A percentile compares a stretch with the other conserved stretches of the same genome.
Evolutionary conservation across 2,113 vertebrate species (phyloP).

Genomic region (Tragelaphus scriptus): DNA sequence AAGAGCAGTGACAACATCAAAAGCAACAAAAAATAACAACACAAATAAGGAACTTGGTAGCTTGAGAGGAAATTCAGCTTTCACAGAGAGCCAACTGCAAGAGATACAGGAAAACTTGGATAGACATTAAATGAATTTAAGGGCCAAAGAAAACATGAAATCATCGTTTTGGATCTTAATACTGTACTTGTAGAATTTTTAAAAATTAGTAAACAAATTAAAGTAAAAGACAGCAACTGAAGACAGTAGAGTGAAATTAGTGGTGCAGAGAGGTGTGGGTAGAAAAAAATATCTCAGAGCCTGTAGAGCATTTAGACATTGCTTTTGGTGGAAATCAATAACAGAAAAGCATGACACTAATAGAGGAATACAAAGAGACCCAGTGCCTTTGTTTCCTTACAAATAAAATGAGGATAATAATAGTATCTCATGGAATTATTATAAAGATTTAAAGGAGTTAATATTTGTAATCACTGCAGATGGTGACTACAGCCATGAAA

Average conservation of each 20-base stretch:
- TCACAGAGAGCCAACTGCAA: not conserved
- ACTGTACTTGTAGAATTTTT: not conserved
- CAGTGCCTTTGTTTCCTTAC: not conserved
- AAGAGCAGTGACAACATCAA: not conserved
- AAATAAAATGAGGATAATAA: not conserved
- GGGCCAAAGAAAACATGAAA: not conserved
- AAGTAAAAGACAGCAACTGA: not conserved
- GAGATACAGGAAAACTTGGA: not conserved
- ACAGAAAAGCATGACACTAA: not conserved
- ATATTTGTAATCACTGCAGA: not conserved
- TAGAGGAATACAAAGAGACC: not conserved
- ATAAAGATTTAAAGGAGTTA: not conserved
- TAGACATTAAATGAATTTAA: not conserved
- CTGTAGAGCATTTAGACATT: not conserved
- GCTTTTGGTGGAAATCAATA: not conserved
- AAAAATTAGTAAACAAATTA: not conserved
- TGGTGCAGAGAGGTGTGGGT: not conserved
- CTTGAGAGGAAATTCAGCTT: not conserved
- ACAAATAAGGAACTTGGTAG: not conserved
- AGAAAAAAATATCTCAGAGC: not conserved
- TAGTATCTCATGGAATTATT: not conserved
- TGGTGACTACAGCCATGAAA: not conserved
- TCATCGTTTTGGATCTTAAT: not conserved
- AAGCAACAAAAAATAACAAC: not conserved
- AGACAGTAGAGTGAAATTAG: not conserved